Evolutionary conservation across 2,797 vertebrate species (phyloP), one percentile per base, ranked within the genome.

Genomic region (Buphagus erythrorhynchus): DNA sequence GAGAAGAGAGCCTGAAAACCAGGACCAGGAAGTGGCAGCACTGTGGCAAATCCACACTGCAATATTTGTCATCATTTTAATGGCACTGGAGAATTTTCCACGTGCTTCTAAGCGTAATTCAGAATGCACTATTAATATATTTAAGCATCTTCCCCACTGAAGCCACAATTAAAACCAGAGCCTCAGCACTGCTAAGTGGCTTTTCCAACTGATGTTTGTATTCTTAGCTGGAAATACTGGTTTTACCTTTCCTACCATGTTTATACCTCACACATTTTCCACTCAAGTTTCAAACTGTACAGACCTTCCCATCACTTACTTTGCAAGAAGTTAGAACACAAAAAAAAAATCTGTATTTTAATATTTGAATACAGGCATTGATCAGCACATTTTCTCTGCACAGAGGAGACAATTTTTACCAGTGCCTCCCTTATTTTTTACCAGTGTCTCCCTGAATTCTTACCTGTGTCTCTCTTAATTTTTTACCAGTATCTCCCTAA

Each of bases 181-280:
- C 6, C 61, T n/a, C 55, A 26, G 42, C 29, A 5, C 13, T 24
- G 54, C 43, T 17, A 38, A 10, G 25, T 3, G 24, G 13, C 19
- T 8, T 36, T 45, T 45, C 42, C 33, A 63, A 12, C 1, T 3
- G 26, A 38, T 2, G 1, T 3, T 31, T 31, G 3, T 17, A 24
- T 68, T 59, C 33, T 62, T 13, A 33, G 43, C 55, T 42, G 10
- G 15, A 45, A n/a, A 19, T 40, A 11, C 18, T 14, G 19, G 0
- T 22, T 93, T 76, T 36, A 18, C 22, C 42, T 62, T 46, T 40
- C 26, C 31, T 63, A 8, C 0, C 0, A 0, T 2, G 6, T 21
- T 55, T 13, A 22, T 5, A n/a, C 22, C 7, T 22, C 4, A 0
- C 57, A 15, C 0, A 0, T 43, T 59, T 46, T 29, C 40, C 61